A percentile compares a stretch with the other conserved stretches of the same genome.
Evolutionary conservation across 2,113 vertebrate genomes (phyloP).

Genomic region (Datnioides undecimradiatus): DNA sequence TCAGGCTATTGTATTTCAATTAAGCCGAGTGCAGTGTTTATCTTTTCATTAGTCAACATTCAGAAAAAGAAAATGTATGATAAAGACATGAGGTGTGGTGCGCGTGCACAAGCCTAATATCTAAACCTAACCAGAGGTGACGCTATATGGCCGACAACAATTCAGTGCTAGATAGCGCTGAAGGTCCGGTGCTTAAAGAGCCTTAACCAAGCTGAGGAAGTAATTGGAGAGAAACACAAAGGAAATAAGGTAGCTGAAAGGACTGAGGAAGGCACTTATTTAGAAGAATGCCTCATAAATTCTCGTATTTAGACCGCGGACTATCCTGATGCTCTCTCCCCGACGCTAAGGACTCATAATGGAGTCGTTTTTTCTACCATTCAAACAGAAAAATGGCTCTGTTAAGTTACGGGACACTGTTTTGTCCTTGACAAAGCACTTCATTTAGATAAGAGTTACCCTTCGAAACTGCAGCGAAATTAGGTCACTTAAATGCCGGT

Average conservation of each 20-base stretch:
- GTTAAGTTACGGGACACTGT: conserved; percentile 60
- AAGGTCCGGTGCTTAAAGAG: conserved; percentile 18
- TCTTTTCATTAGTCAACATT: conserved; percentile 66
- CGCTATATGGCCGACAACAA: too few relatives aligned
- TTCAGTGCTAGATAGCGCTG: background rate
- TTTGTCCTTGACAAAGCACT: conserved; percentile 74
- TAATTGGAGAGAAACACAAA: conserved; percentile 41
- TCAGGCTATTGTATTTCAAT: conserved; percentile 78
- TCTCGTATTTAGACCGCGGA: conserved; percentile 52
- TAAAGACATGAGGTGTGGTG: background rate
- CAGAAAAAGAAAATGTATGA: conserved; percentile 34
- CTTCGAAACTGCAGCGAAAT: conserved; percentile 50
- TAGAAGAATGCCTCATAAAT: conserved; percentile 47
- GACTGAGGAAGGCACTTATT: conserved; percentile 28
- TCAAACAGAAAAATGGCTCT: conserved; percentile 52
- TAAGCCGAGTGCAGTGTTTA: conserved; percentile 64
- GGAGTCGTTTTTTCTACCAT: conserved; percentile 53
- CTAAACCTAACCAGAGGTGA: too few relatives aligned
- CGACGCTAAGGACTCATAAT: conserved; percentile 54
- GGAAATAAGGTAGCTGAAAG: conserved; percentile 28
- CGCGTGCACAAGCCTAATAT: too few relatives aligned
- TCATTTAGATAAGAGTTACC: conserved; percentile 73
- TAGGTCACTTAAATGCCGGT: conserved; percentile 58
- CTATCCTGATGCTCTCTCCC: conserved; percentile 14
- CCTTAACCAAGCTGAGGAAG: conserved; percentile 13